Evolutionary conservation across 2,797 vertebrate species (phyloP).

Genomic region (Leuciscus waleckii): DNA sequence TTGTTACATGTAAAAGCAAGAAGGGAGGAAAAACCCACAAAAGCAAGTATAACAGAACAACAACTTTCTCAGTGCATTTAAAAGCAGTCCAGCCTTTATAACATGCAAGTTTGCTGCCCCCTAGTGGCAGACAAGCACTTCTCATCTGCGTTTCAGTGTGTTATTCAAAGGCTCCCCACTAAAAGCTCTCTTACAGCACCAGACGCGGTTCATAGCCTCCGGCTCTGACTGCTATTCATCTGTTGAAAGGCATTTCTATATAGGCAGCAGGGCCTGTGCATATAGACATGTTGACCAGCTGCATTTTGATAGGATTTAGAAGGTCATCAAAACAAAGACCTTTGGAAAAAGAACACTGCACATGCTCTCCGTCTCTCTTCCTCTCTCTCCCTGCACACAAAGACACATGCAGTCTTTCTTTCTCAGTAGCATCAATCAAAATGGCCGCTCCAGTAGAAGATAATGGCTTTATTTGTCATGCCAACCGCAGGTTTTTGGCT

Average conservation of each 20-base stretch:
- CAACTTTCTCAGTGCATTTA: too few species aligned
- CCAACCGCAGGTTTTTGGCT: constrained; percentile 73
- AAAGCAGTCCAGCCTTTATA: constrained; percentile 58
- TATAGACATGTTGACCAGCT: constrained; percentile 63
- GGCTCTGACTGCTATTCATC: constrained; percentile 54
- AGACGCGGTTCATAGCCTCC: constrained; percentile 36
- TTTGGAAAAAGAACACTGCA: constrained; percentile 48
- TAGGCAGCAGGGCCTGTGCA: constrained; percentile 58
- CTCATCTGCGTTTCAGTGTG: constrained; percentile 34
- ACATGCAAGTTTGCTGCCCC: constrained; percentile 81
- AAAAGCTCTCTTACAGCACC: constrained; percentile 44
- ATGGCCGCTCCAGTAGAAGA: constrained; percentile 77
- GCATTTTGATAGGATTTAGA: constrained; percentile 64
- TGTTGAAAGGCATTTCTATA: constrained; percentile 54
- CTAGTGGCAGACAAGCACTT: constrained; percentile 73
- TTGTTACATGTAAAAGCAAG: background rate
- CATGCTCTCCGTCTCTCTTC: constrained; percentile 50
- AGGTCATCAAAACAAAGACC: constrained; percentile 68
- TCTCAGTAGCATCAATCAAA: constrained; percentile 79
- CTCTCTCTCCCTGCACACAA: constrained; percentile 33
- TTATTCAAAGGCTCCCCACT: constrained; percentile 32
- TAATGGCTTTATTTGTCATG: constrained; percentile 83
- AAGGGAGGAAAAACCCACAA: background rate
- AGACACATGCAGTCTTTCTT: constrained; percentile 52
- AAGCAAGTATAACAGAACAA: background rate